phyloP scores from a whole-genome alignment of 2,888 invertebrate species.

The Agrotis puta region DNA sequence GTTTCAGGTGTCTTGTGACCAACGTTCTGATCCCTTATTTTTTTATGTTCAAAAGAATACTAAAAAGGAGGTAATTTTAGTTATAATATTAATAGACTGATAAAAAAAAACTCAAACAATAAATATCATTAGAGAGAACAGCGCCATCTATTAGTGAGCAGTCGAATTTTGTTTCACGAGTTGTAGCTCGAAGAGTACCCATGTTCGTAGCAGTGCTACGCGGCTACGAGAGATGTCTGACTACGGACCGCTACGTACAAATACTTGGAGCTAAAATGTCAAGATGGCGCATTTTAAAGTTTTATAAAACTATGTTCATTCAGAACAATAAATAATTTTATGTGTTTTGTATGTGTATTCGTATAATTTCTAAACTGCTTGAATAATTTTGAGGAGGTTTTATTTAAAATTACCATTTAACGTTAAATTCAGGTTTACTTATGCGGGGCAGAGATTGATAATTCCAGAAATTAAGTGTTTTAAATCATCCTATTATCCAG shows the following conservation, averaged over 20 bases:
- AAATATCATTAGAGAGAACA: background rate
- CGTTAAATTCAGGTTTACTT: too few relatives aligned
- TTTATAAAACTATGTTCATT: too few relatives aligned
- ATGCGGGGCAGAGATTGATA: too few relatives aligned
- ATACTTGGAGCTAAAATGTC: slow-evolving; percentile 2
- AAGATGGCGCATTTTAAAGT: slow-evolving; percentile 42
- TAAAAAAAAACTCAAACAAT: background rate
- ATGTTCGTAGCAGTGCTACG: background rate
- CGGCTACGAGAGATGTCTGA: background rate
- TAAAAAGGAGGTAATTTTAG: background rate
- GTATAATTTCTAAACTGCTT: background rate
- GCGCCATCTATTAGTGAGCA: slow-evolving; percentile 42
- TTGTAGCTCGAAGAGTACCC: background rate
- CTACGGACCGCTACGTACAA: slow-evolving; percentile 13
- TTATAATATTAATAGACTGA: background rate
- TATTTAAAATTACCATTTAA: too few relatives aligned
- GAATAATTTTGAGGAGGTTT: too few relatives aligned
- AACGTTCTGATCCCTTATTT: too few relatives aligned
- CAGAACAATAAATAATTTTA: too few relatives aligned
- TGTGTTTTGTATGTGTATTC: background rate
- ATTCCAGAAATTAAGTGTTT: too few relatives aligned
- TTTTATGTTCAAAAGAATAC: background rate
- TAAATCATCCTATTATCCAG: too few relatives aligned
- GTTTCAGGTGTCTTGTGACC: slow-evolving; percentile 7
- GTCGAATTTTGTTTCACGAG: background rate